Evolutionary conservation across 1,140 invertebrate genomes (phyloP), one percentile per base, ranked within the genome.

Genomic region (Megalopta genalis): DNA sequence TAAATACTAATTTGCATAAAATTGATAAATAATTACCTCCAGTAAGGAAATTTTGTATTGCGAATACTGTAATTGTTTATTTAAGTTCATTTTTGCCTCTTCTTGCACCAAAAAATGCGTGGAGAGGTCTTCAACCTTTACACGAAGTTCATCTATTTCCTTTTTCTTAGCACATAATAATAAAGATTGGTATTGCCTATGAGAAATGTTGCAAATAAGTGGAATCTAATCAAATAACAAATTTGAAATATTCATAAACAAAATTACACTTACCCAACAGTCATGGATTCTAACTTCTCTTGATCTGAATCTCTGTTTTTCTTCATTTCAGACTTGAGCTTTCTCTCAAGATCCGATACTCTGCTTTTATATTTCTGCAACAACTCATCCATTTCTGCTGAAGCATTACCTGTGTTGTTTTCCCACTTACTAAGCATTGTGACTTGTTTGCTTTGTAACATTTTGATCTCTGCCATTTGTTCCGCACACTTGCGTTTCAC

Each of bases 401-500:
- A 66, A 27, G 80, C 81, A 60, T 87, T 80, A 18, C 77, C 67
- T 5, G 65, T 63, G 42, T 90, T 84, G 39, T 84, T 86, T 64
- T 88, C 85, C 85, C 85, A 88, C 65, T 87, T 86, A 59, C 60
- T 80, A 5, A 90, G 62, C 5, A 89, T 39, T 21, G 90, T 89
- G 12, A 87, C 75, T 74, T 90, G 93, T 70, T 94, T 93, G 2
- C 88, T 81, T 78, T 91, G 93, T 0, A 94, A 73, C 23, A 87
- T 82, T 46, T 88, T 87, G 59, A 94, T 93, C 78, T 94, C 93
- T 6, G 82, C 85, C 73, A 91, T 86, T 79, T 93, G 93, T 0
- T 86, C 81, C 64, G 89, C 84, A 49, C 87, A 90, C 6, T 82
- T 77, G 80, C 89, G 90, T 73, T 94, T 94, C 86, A 91, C 90